Conservation (phyloP, 2,888 invertebrate species). For the Drosophila imparisetae region DNA sequence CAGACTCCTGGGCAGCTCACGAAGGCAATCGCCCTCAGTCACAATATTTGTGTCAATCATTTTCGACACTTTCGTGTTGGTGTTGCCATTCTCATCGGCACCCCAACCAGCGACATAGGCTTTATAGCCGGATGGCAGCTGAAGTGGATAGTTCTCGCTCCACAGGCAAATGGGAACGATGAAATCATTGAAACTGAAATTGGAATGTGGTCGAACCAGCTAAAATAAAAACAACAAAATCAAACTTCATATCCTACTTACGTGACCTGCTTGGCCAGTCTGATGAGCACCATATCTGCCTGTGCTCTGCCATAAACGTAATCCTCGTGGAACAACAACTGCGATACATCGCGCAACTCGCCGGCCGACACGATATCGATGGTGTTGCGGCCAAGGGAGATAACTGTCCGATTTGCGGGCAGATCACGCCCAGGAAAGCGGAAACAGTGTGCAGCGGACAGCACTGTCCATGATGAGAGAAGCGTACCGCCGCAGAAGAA, state of each 20-base stretch:
- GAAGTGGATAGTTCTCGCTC: conserved; percentile 72
- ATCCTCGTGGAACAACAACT: conserved; percentile 83
- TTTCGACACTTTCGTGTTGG: conserved; percentile 82
- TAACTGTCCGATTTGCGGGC: conserved; percentile 63
- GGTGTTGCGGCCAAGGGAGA: conserved; percentile 84
- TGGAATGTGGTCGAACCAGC: not conserved
- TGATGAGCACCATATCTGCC: conserved; percentile 85
- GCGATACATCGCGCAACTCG: conserved; percentile 60
- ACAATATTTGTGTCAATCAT: conserved; percentile 85
- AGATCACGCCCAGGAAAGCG: conserved; percentile 51
- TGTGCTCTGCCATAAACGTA: conserved; percentile 81
- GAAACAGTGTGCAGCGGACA: conserved; percentile 85
- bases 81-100: conserved; percentile 77
- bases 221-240: not conserved
- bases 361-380: conserved; percentile 67
- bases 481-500: conserved; percentile 82
- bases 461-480: conserved; percentile 71
- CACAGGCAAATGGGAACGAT: conserved; percentile 82
- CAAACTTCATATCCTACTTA: conserved; percentile 31
- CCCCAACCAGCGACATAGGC: conserved; percentile 87
- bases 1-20: conserved; percentile 80
- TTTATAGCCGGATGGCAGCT: conserved; percentile 80
- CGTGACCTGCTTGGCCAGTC: conserved; percentile 80
- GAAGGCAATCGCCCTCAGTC: conserved; percentile 85
- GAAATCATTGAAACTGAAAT: conserved; percentile 59